phyloP scores from a whole-genome alignment of 1,140 invertebrate species.

The Drosophila serrata region DNA sequence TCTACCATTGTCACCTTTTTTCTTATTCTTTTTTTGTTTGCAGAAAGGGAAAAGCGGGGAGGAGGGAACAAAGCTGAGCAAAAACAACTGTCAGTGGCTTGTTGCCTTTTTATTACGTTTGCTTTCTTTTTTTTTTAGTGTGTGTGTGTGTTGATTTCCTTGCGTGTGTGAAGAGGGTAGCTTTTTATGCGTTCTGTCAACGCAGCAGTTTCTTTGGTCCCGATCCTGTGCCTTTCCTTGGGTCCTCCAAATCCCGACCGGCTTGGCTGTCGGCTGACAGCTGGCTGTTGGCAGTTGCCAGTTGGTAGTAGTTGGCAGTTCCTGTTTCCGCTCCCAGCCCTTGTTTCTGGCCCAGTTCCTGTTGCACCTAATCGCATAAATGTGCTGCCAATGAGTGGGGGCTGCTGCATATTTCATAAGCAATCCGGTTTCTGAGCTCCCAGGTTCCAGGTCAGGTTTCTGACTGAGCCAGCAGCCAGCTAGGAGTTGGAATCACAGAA shows the following conservation, averaged over 20 bases:
- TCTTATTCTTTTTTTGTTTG: conserved; percentile 16
- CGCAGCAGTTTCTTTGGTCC: conserved; percentile 62
- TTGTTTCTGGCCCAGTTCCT: conserved; percentile 41
- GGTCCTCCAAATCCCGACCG: conserved; percentile 17
- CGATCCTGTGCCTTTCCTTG: conserved; percentile 17
- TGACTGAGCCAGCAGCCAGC: neutral
- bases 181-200: conserved; percentile 72
- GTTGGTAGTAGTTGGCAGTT: conserved; percentile 52
- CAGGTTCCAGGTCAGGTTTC: neutral
- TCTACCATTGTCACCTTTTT: conserved; percentile 75
- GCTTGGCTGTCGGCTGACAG: conserved; percentile 2
- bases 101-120: conserved; percentile 72
- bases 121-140: conserved; percentile 2
- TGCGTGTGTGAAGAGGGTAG: conserved; percentile 47
- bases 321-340: conserved; percentile 20
- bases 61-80: conserved; percentile 40
- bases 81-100: conserved; percentile 80
- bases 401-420: conserved; percentile 78
- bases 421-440: conserved; percentile 36
- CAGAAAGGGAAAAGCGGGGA: conserved; percentile 12
- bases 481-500: conserved; percentile 3
- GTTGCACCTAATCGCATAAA: conserved; percentile 83
- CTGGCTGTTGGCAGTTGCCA: conserved; percentile 60
- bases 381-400: conserved; percentile 76
- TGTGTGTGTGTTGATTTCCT: conserved; percentile 23